A percentile compares a stretch with the other conserved stretches of the same genome.
Conservation (phyloP, 23 tunicate genomes). For the Trididemnum nubilum region DNA sequence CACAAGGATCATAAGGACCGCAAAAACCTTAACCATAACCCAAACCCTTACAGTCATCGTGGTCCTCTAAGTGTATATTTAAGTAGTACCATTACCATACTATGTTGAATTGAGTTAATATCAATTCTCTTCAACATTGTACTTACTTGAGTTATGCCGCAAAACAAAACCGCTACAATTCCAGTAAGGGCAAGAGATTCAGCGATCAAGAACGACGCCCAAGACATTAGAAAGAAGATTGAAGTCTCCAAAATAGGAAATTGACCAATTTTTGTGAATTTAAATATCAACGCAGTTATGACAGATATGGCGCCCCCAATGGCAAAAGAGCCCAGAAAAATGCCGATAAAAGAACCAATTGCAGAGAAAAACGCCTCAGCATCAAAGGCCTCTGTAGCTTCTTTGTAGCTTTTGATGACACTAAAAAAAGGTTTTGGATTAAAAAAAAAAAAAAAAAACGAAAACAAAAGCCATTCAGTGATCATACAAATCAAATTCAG, state of each 20-base stretch:
- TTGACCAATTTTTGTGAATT: constrained; percentile 88
- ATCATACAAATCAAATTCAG: no score
- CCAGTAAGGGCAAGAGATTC: constrained; percentile 96
- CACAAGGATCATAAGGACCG: no score
- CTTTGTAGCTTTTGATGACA: constrained; percentile 57
- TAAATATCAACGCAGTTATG: constrained; percentile 59
- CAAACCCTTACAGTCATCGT: no score
- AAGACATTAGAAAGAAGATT: constrained; percentile 87
- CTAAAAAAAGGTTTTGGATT: constrained; percentile 48
- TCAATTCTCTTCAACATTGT: no score
- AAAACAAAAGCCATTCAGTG: no score
- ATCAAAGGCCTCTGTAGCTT: constrained; percentile 40
- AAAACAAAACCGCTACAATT: constrained; percentile 95
- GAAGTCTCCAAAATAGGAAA: constrained; percentile 90
- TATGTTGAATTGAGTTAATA: no score
- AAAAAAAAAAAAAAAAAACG: no score
- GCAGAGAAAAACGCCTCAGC: constrained; percentile 79
- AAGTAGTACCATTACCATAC: no score
- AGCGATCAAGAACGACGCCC: constrained; percentile 90
- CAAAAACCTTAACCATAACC: no score
- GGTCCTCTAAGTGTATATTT: no score
- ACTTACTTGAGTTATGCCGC: constrained; percentile 91
- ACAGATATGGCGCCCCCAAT: constrained; percentile 60
- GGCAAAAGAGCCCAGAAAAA: constrained; percentile 89
- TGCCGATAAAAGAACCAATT: constrained; percentile 68